These are phyloP conservation scores for Acanthurus tractus DNA, from an alignment of 2,797 vertebrate genomes.

Conservation along the genomic window DNA sequence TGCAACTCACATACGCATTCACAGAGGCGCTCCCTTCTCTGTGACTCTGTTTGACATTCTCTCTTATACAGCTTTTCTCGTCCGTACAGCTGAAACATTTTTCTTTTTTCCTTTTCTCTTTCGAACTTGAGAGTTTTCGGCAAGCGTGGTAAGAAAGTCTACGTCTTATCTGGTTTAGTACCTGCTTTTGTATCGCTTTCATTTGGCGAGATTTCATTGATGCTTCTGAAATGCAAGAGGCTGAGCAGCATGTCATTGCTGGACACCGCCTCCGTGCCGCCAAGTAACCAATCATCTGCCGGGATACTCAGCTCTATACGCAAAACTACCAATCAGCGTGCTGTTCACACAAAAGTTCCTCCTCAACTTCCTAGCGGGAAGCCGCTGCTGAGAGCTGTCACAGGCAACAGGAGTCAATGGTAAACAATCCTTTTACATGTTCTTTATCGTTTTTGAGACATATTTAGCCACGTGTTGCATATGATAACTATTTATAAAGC, in stretches of 20 bases:
- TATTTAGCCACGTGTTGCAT: not conserved
- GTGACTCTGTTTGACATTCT: not conserved
- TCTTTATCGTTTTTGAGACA: not conserved
- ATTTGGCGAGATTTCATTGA: not conserved
- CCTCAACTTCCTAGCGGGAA: conserved; percentile 88
- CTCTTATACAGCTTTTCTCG: not conserved
- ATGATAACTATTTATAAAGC: not conserved
- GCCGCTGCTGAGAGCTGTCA: conserved; percentile 51
- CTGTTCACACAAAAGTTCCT: conserved; percentile 54
- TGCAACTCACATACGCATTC: not conserved
- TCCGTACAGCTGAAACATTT: not conserved
- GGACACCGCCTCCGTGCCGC: not conserved
- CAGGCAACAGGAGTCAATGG: conserved; percentile 40
- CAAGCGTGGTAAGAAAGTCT: not conserved
- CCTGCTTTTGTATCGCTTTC: not conserved
- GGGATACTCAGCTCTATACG: conserved; percentile 58
- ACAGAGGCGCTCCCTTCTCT: not conserved
- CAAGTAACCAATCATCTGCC: conserved; percentile 64
- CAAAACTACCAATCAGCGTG: conserved; percentile 69
- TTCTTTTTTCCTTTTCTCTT: not conserved
- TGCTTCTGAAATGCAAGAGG: not conserved
- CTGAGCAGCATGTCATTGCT: not conserved
- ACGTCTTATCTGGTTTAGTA: not conserved
- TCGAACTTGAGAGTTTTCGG: not conserved
- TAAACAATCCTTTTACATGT: conserved; percentile 58